phyloP scores from a whole-genome alignment of 2,113 vertebrate species.

The Reinhardtius hippoglossoides region DNA sequence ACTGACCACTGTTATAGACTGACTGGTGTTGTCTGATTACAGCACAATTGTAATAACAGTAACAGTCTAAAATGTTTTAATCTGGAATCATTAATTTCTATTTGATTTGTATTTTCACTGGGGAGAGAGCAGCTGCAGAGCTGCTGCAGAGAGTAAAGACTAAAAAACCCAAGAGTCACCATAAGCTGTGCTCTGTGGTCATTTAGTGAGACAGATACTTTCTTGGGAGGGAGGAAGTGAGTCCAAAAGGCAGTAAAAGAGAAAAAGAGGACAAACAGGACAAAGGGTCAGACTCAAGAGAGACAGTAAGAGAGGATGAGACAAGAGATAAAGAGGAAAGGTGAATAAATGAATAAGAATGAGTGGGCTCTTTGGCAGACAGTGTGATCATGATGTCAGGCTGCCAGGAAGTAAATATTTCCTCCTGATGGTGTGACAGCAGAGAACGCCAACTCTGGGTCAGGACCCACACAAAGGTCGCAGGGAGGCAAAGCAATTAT shows the following conservation, averaged over 20 bases:
- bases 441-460: constrained; percentile 14
- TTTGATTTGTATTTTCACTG: constrained; percentile 1
- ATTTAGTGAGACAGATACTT: constrained; percentile 34
- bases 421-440: constrained; percentile 5
- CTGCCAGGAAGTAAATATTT: constrained; percentile 21
- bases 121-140: neutral
- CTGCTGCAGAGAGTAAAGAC: constrained; percentile 1
- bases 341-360: constrained; percentile 67
- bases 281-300: constrained; percentile 7
- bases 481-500: constrained; percentile 10
- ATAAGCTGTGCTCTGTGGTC: constrained; percentile 1
- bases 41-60: no score
- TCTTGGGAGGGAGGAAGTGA: neutral
- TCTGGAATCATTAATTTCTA: neutral
- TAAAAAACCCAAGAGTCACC: neutral
- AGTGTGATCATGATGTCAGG: constrained; percentile 40
- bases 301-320: constrained; percentile 13
- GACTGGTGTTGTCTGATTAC: no score
- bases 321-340: constrained; percentile 16
- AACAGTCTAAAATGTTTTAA: no score
- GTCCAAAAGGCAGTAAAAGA: neutral
- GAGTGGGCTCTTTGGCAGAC: constrained; percentile 33
- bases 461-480: constrained; percentile 26
- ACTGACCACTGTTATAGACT: no score
- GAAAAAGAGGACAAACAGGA: constrained; percentile 6